A percentile compares a stretch with the other conserved stretches of the same genome.
These are phyloP conservation scores for Sciaenops ocellatus DNA, from an alignment of 2,797 vertebrate species.

Conservation along the genomic window DNA sequence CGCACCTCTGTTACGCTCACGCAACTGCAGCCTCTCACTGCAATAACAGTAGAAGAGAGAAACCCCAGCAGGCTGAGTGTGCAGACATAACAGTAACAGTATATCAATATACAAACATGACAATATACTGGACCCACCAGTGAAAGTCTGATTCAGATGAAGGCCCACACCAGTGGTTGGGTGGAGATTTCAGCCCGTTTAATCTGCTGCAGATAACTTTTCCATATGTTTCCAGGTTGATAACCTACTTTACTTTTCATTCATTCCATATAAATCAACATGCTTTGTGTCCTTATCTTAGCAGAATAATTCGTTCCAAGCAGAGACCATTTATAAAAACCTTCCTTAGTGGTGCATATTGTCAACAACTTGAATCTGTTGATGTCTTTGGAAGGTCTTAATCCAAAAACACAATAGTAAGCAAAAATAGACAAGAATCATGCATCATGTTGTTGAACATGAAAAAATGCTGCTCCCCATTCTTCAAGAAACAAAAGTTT, in stretches of 20 bases:
- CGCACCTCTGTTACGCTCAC: neutral
- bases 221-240: neutral
- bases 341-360: neutral
- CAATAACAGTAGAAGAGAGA: conserved; percentile 28
- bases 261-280: neutral
- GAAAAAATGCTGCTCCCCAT: too few species aligned
- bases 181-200: neutral
- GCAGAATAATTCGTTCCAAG: neutral
- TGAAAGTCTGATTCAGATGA: conserved; percentile 7
- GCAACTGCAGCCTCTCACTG: conserved; percentile 8
- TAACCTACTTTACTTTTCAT: neutral
- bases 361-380: neutral
- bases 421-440: neutral
- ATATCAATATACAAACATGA: conserved; percentile 47
- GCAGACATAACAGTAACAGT: conserved; percentile 52
- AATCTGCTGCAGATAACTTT: neutral
- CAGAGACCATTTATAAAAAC: neutral
- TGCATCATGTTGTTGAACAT: neutral
- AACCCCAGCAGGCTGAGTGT: conserved; percentile 30
- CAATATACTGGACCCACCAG: neutral
- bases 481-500: neutral
- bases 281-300: neutral
- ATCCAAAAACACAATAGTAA: neutral
- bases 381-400: neutral
- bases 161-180: neutral